These are phyloP conservation scores for Camptogramma bilineatum DNA, from an alignment of 2,888 invertebrate species.

Conservation along the genomic window DNA sequence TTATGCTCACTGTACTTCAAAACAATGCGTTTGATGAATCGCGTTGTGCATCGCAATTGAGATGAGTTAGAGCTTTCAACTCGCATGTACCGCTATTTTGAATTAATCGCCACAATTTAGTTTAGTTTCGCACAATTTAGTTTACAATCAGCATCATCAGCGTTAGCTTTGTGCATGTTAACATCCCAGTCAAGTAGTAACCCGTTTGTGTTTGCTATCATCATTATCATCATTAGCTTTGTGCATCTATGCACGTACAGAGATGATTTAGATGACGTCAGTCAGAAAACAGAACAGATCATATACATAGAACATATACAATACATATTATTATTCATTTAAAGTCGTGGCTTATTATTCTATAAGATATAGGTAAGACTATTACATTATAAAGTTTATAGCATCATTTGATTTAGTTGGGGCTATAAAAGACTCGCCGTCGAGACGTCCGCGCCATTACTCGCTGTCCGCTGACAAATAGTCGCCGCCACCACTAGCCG, in stretches of 20 bases:
- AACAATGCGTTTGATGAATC: not conserved
- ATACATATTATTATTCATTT: too few species aligned
- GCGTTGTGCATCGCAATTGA: not conserved
- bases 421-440: not conserved
- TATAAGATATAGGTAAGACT: not conserved
- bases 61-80: not conserved
- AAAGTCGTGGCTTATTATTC: too few species aligned
- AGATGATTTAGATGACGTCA: too few species aligned
- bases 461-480: conserved; percentile 6
- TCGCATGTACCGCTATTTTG: not conserved
- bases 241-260: too few species aligned
- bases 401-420: not conserved
- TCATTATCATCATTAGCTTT: too few species aligned
- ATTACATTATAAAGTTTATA: not conserved
- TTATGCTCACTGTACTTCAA: not conserved
- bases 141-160: not conserved
- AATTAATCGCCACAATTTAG: not conserved
- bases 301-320: too few species aligned
- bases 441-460: conserved; percentile 1
- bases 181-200: not conserved
- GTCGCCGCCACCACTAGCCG: conserved; percentile 3
- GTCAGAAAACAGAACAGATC: too few species aligned
- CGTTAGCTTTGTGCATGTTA: not conserved
- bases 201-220: too few species aligned
- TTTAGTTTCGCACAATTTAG: not conserved